Evolutionary conservation across 2,113 vertebrate species (phyloP), one percentile per base, ranked within the genome.

Genomic region (Paradoxurus hermaphroditus): DNA sequence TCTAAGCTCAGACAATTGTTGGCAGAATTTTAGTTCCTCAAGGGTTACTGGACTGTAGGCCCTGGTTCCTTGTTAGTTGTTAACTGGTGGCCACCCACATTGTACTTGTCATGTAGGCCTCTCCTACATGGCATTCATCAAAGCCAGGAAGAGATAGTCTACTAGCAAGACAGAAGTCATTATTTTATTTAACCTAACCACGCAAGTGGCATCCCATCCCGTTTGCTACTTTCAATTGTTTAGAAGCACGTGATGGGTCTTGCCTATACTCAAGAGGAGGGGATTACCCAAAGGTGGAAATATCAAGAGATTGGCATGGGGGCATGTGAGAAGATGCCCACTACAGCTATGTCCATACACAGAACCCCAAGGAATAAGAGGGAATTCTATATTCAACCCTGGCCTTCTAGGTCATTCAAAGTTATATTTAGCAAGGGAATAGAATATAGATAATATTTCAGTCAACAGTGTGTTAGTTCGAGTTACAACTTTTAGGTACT

Each of bases 401-500:
- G 34, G 29, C 44, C 72, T 97, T 96, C 25, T 51, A 39, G 36
- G 44, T 62, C 51, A 49, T 41, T 93, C 78, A 65, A 88, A 91
- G 34, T 75, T 87, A 36, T 23, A 73, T 72, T 87, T 91, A 91
- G 36, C 41, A 95, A 90, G 36, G 49, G 19, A 82, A 41, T 14
- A 36, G 11, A 56, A 44, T 27, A 44, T 27, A 90, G 72, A 90
- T 65, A 72, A 65, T 46, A 93, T 93, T 46, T 96, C 73, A 95
- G 82, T 91, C 34, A 93, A 84, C n/a, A 62, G 21, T 62, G 56
- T 41, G 39, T 86, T 56, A 59, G 44, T 51, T 78, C 53, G 81
- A 93, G 59, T 63, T 75, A 81, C 44, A 92, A 31, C n/a, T 91
- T 91, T 87, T 65, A 70, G 91, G 65, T 91, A 70, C 72, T 90